These are phyloP conservation scores for Rhipidura dahli DNA, from an alignment of 2,113 vertebrate genomes.

Conservation along the genomic window DNA sequence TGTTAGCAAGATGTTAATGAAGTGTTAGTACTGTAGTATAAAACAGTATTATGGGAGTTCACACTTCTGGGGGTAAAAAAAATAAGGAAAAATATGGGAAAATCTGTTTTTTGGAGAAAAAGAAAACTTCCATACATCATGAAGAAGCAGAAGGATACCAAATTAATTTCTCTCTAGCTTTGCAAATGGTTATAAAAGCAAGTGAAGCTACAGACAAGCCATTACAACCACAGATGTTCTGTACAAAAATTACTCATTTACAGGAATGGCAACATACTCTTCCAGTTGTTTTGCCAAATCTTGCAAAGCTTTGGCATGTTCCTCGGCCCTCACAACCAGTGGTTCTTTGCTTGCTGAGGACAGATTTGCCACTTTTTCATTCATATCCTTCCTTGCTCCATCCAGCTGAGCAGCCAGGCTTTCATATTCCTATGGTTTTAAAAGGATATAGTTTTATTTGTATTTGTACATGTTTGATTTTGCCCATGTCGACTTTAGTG, in stretches of 20 bases:
- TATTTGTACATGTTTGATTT: not conserved
- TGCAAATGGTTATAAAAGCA: not conserved
- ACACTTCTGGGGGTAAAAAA: not conserved
- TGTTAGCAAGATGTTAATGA: not conserved
- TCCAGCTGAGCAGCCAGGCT: conserved; percentile 82
- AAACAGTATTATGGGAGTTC: not conserved
- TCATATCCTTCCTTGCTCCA: conserved; percentile 84
- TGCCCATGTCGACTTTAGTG: not conserved
- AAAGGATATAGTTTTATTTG: not conserved
- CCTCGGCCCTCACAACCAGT: conserved; percentile 83
- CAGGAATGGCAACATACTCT: conserved; percentile 74
- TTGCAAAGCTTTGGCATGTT: conserved; percentile 79
- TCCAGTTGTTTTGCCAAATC: conserved; percentile 83
- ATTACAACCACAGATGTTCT: not conserved
- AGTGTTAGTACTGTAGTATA: not conserved
- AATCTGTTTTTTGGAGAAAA: not conserved
- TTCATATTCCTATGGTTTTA: conserved; percentile 83
- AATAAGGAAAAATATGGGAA: not conserved
- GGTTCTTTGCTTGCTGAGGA: conserved; percentile 77
- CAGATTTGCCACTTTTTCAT: conserved; percentile 77
- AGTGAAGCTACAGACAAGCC: not conserved
- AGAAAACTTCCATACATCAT: not conserved
- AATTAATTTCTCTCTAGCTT: not conserved
- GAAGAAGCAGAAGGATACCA: not conserved
- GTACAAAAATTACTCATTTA: not conserved